Percentiles rank a stretch among this genome's conserved stretches.
Conservation (phyloP, 2,113 vertebrate genomes). For the Paracanthobrama guichenoti region DNA sequence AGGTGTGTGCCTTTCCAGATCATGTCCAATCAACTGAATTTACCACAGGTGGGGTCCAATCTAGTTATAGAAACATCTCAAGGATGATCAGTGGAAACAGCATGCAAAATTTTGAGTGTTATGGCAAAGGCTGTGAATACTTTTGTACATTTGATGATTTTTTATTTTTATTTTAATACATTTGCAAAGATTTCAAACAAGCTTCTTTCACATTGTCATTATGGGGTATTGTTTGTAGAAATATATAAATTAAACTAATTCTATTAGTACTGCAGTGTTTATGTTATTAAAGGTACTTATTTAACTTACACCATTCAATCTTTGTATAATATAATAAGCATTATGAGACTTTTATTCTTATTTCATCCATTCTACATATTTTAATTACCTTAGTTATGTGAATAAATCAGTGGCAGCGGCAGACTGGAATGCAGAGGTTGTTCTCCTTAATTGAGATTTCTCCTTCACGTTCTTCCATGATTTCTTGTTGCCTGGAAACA, state of each 20-base stretch:
- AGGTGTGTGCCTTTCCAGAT: too few relatives aligned
- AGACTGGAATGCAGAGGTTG: conserved; percentile 6
- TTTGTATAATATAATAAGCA: not conserved
- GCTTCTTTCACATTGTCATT: too few relatives aligned
- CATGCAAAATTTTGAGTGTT: too few relatives aligned
- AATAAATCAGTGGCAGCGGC: not conserved
- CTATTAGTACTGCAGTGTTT: not conserved
- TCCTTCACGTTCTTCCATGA: conserved; percentile 26
- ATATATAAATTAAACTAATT: not conserved
- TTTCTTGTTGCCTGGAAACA: conserved; percentile 75
- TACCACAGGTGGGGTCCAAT: too few relatives aligned
- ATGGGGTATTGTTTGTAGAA: too few relatives aligned
- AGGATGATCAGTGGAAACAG: too few relatives aligned
- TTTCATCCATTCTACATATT: not conserved
- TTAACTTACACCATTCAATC: not conserved
- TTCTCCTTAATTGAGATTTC: conserved; percentile 40
- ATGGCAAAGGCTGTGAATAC: too few relatives aligned
- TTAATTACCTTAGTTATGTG: conserved; percentile 28
- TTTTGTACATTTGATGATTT: too few relatives aligned
- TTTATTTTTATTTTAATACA: too few relatives aligned
- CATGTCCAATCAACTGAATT: too few relatives aligned
- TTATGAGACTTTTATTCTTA: not conserved
- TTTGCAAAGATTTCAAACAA: too few relatives aligned
- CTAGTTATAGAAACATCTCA: too few relatives aligned
- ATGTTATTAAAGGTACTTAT: not conserved